These are phyloP conservation scores for Chouioia cunea DNA, from an alignment of 2,888 invertebrate species.

Conservation along the genomic window DNA sequence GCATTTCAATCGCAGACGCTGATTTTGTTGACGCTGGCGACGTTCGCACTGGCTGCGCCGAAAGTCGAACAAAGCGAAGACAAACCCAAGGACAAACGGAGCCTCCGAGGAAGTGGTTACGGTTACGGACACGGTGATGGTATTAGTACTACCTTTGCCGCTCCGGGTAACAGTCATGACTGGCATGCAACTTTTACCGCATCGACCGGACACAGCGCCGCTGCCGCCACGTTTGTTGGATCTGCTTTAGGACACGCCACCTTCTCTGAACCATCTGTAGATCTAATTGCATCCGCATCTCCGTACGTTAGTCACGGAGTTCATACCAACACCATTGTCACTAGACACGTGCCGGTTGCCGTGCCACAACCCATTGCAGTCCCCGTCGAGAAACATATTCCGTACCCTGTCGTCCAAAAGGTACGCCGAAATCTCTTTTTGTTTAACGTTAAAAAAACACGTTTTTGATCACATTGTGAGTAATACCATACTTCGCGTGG, in stretches of 20 bases:
- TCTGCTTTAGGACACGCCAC: not conserved
- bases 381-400: conserved; percentile 69
- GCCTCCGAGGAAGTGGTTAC: too few relatives aligned
- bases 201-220: too few relatives aligned
- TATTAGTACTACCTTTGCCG: too few relatives aligned
- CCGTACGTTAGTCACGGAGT: conserved; percentile 52
- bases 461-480: not conserved
- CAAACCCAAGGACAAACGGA: too few relatives aligned
- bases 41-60: conserved; percentile 64
- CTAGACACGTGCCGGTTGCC: conserved; percentile 70
- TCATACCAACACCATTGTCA: conserved; percentile 68
- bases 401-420: conserved; percentile 65
- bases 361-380: conserved; percentile 71
- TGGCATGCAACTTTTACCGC: too few relatives aligned
- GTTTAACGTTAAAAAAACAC: too few relatives aligned
- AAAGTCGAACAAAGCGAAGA: not conserved
- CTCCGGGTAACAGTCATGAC: too few relatives aligned
- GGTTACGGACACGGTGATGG: too few relatives aligned
- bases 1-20: conserved; percentile 59
- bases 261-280: too few relatives aligned
- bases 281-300: too few relatives aligned
- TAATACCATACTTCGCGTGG: too few relatives aligned
- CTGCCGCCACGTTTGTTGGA: conserved; percentile 18
- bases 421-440: too few relatives aligned
- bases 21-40: conserved; percentile 62